phyloP scores from a whole-genome alignment of 2,113 vertebrate genomes.

The Tupaia chinensis region DNA sequence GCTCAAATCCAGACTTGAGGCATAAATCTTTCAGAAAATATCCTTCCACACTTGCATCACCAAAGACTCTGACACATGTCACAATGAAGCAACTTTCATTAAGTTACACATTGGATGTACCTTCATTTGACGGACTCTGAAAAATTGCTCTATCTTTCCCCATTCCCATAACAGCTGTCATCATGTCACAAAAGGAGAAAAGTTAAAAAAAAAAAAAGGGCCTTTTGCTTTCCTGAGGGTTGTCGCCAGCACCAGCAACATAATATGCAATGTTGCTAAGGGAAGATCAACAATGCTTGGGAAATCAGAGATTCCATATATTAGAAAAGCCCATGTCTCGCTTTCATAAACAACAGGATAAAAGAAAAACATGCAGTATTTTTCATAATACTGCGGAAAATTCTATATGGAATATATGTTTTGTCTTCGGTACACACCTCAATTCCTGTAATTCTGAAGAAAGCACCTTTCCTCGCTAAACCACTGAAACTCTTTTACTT shows the following conservation, averaged over 20 bases:
- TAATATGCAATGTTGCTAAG: neutral
- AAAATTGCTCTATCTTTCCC: slow-evolving; percentile 63
- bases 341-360: neutral
- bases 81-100: slow-evolving; percentile 63
- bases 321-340: neutral
- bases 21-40: slow-evolving; percentile 69
- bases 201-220: slow-evolving; percentile 11
- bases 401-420: neutral
- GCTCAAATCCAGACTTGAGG: slow-evolving; percentile 43
- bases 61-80: neutral
- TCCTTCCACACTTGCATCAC: slow-evolving; percentile 40
- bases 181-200: neutral
- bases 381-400: neutral
- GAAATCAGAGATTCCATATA: neutral
- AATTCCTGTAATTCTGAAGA: neutral
- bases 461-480: neutral
- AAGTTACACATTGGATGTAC: slow-evolving; percentile 29
- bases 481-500: neutral
- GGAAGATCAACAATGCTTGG: neutral
- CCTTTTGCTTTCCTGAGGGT: neutral
- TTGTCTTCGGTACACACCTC: neutral
- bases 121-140: slow-evolving; percentile 52
- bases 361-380: neutral
- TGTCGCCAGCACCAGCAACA: slow-evolving; percentile 26
- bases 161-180: slow-evolving; percentile 62